A percentile compares a stretch with the other conserved stretches of the same genome.
Evolutionary conservation across 1,140 invertebrate genomes (phyloP).

Genomic region (Laodelphax striatellus): DNA sequence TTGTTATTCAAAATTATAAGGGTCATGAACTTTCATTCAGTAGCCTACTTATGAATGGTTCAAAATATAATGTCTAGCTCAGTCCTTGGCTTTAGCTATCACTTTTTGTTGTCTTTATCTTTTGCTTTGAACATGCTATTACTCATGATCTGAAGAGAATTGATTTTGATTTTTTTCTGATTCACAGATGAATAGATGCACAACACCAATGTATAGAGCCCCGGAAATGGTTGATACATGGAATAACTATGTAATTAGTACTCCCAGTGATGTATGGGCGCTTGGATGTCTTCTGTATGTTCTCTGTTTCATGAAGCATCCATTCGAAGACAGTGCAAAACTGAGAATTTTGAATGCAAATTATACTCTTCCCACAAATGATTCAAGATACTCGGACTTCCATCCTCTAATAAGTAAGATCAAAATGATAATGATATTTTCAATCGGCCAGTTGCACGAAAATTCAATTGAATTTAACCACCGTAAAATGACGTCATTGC

Average conservation of each 20-base stretch:
- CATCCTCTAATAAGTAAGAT: slow-evolving; percentile 81
- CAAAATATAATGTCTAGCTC: background rate
- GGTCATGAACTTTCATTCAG: too few species aligned
- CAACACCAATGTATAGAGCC: slow-evolving; percentile 80
- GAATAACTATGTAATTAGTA: slow-evolving; percentile 86
- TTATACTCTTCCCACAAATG: slow-evolving; percentile 69
- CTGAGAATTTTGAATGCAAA: slow-evolving; percentile 93
- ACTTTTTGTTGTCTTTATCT: background rate
- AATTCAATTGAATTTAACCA: too few species aligned
- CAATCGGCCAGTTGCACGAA: too few species aligned
- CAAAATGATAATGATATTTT: too few species aligned
- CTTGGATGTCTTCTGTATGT: slow-evolving; percentile 91
- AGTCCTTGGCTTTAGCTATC: too few species aligned
- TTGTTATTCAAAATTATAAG: too few species aligned
- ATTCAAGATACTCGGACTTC: slow-evolving; percentile 70
- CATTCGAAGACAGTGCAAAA: slow-evolving; percentile 95
- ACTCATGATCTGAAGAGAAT: too few species aligned
- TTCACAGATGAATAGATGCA: slow-evolving; percentile 51
- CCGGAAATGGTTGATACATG: slow-evolving; percentile 98
- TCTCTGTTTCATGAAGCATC: slow-evolving; percentile 87
- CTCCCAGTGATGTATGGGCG: slow-evolving; percentile 89
- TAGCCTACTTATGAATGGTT: too few species aligned
- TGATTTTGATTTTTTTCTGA: slow-evolving; percentile 3
- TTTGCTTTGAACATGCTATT: too few species aligned
- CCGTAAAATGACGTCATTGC: too few species aligned